phyloP scores from a whole-genome alignment of 2,888 invertebrate species.

The Entomobrya proxima region DNA sequence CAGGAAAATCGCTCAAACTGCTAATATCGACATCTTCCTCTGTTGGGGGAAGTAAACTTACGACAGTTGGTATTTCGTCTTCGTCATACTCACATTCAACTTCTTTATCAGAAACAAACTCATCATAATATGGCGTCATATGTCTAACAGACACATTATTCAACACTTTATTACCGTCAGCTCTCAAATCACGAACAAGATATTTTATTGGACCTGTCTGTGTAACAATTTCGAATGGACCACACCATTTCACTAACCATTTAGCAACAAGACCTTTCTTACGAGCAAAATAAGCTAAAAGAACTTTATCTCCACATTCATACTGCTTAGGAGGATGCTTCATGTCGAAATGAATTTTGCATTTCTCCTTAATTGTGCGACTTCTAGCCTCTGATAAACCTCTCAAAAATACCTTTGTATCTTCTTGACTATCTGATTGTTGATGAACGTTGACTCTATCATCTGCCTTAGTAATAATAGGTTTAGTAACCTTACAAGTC shows the following conservation, averaged over 20 bases:
- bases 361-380: slow-evolving; percentile 18
- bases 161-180: no score
- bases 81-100: no score
- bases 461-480: background rate
- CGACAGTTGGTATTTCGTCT: no score
- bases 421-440: background rate
- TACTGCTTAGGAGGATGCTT: slow-evolving; percentile 7
- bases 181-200: slow-evolving; percentile 27
- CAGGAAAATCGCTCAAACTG: no score
- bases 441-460: background rate
- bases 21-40: no score
- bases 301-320: slow-evolving; percentile 17
- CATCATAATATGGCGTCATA: no score
- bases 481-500: no score
- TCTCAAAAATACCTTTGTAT: background rate
- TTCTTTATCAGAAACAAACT: no score
- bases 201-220: slow-evolving; percentile 34
- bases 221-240: slow-evolving; percentile 28
- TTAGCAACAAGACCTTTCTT: slow-evolving; percentile 27
- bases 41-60: no score
- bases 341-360: slow-evolving; percentile 34
- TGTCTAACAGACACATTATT: no score
- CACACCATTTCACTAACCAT: slow-evolving; percentile 35
- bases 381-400: background rate
- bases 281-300: slow-evolving; percentile 12